Evolutionary conservation across 1,140 invertebrate species (phyloP).

Genomic region (Phocides pigmalion): DNA sequence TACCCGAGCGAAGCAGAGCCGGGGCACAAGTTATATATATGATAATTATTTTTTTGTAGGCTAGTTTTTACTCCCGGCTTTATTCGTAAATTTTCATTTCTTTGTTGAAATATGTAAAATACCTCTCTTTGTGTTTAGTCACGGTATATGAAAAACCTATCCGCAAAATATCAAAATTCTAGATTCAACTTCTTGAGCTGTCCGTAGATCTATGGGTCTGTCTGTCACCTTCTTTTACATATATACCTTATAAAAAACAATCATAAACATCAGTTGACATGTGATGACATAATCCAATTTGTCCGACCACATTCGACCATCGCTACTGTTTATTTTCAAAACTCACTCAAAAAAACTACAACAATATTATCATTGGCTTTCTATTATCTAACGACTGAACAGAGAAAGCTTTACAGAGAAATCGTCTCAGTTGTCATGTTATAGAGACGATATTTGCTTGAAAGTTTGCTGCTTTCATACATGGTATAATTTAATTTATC

Average conservation of each 20-base stretch:
- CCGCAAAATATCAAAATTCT: too few relatives aligned
- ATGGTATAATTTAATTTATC: slow-evolving; percentile 56
- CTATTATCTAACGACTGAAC: neutral
- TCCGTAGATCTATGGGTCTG: too few relatives aligned
- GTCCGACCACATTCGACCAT: neutral
- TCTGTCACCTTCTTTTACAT: too few relatives aligned
- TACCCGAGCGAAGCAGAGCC: too few relatives aligned
- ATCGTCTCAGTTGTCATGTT: neutral
- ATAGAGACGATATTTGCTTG: neutral
- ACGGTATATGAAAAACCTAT: too few relatives aligned
- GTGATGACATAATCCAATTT: neutral
- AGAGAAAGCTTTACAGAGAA: neutral
- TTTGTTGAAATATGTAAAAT: too few relatives aligned
- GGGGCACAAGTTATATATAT: too few relatives aligned
- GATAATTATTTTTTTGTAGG: too few relatives aligned
- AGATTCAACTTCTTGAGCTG: too few relatives aligned
- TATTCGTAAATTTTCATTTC: too few relatives aligned
- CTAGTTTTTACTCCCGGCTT: too few relatives aligned
- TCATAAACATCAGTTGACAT: neutral
- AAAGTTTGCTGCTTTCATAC: neutral
- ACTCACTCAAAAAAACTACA: slow-evolving; percentile 4
- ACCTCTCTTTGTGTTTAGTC: too few relatives aligned
- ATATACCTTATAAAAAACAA: neutral
- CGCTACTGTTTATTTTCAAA: slow-evolving; percentile 3
- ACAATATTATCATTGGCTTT: slow-evolving; percentile 15